Evolutionary conservation across 2,888 invertebrate species (phyloP), one percentile per base, ranked within the genome.

Genomic region (Phlogophora meticulosa): DNA sequence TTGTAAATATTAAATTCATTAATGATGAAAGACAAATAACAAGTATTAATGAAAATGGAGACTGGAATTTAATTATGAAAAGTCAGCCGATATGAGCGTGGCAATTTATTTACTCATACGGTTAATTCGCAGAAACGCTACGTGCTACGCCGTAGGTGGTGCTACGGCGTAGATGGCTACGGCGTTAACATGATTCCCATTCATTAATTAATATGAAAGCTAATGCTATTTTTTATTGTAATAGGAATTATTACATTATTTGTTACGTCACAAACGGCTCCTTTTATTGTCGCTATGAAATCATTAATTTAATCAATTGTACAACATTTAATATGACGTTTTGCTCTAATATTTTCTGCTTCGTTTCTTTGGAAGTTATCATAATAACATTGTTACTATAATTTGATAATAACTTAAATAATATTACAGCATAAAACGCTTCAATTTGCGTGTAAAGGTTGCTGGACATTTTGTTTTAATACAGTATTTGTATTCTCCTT

Each of bases 141-240:
- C 10, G 10, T 53, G 73, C 73, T 69, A 69, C 48, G 40, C 17
- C 66, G 71, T 67, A 58, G 48, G 10, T 0, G 11, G 7, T 9
- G 45, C 60, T 59, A 62, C 59, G 32, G 4, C 65, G 28, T 45
- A 59, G 28, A 62, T 10, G 32, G 32, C 59, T 71, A 51, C 51
- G 28, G n/a, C 13, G 7, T 65, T 24, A 32, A 17, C 17, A 48
- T 48, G 10, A 10, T 38, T 10, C 15, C n/a, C 3, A 34, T 49
- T 45, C 2, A 34, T 49, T 45, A 49, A 45, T 59, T 38, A 43
- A 15, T 46, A 10, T 28, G 17, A 46, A 62, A 72, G 34, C 24
- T 40, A n/a, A 32, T 34, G 32, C 13, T 17, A 2, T 34, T 36
- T 42, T 70, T 24, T 20, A 38, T 28, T 52, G 9, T 48, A 13